Percentiles rank a stretch among this genome's conserved stretches.
These are phyloP conservation scores for Nemoura dubitans DNA, from an alignment of 2,888 invertebrate species.

Conservation along the genomic window DNA sequence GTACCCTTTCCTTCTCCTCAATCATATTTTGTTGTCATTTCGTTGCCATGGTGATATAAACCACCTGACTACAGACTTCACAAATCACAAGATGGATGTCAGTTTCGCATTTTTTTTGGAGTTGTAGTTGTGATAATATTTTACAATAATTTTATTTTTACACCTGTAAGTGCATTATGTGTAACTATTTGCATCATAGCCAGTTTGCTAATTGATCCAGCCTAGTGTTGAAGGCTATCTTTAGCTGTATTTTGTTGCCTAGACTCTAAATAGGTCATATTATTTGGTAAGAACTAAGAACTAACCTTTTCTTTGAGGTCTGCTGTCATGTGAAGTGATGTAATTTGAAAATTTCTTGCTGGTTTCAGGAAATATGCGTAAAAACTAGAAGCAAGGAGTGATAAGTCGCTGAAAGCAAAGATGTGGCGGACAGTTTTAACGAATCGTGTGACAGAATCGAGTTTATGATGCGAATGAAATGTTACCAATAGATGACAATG, in stretches of 20 bases:
- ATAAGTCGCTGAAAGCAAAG: neutral
- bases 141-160: constrained; percentile 3
- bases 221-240: neutral
- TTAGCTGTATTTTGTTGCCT: neutral
- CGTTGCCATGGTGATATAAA: constrained; percentile 41
- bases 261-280: neutral
- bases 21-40: constrained; percentile 20
- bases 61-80: constrained; percentile 45
- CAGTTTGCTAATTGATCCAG: neutral
- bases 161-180: neutral
- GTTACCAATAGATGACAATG: constrained; percentile 44
- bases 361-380: neutral
- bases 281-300: neutral
- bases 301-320: neutral
- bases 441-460: neutral
- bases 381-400: neutral
- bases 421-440: neutral
- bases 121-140: neutral
- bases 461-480: constrained; percentile 26
- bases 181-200: neutral
- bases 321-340: constrained; percentile 28
- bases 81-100: constrained; percentile 43
- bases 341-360: neutral
- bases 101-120: constrained; percentile 8
- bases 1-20: neutral